Evolutionary conservation across 2,113 vertebrate genomes (phyloP).

Genomic region (Uria aalge): DNA sequence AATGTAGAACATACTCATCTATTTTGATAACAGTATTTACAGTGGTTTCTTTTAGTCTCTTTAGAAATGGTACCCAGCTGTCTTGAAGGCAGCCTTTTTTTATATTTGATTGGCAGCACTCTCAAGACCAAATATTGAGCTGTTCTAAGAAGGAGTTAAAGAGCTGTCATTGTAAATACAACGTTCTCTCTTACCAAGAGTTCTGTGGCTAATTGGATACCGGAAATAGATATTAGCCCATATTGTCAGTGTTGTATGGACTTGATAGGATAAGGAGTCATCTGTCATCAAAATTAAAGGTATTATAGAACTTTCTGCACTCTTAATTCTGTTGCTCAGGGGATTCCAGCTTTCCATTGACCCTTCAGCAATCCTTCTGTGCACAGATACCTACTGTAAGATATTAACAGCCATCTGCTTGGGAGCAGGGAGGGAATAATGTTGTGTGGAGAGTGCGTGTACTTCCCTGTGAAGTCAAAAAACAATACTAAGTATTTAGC

Average conservation of each 20-base stretch:
- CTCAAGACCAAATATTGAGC: conserved; percentile 46
- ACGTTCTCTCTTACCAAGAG: conserved; percentile 14
- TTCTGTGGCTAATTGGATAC: conserved; percentile 15
- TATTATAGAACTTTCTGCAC: not conserved
- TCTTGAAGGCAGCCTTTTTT: conserved; percentile 30
- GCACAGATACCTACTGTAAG: not conserved
- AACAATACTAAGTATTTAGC: not conserved
- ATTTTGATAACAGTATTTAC: conserved; percentile 52
- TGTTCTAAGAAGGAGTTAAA: conserved; percentile 43
- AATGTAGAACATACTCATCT: not conserved
- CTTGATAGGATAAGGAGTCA: conserved; percentile 14
- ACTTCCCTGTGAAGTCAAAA: not conserved
- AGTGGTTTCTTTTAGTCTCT: conserved; percentile 44
- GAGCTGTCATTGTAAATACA: conserved; percentile 42
- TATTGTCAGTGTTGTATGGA: not conserved
- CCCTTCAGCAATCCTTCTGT: not conserved
- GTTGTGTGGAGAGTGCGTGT: not conserved
- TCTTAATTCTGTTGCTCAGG: not conserved
- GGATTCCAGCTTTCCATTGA: not conserved
- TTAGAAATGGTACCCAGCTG: conserved; percentile 37
- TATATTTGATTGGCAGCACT: conserved; percentile 41
- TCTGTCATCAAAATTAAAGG: not conserved
- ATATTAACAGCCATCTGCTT: not conserved
- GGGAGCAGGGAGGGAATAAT: not conserved
- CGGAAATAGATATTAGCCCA: conserved; percentile 22